phyloP scores from a whole-genome alignment of 2,113 vertebrate genomes.

The Chionomys nivalis region DNA sequence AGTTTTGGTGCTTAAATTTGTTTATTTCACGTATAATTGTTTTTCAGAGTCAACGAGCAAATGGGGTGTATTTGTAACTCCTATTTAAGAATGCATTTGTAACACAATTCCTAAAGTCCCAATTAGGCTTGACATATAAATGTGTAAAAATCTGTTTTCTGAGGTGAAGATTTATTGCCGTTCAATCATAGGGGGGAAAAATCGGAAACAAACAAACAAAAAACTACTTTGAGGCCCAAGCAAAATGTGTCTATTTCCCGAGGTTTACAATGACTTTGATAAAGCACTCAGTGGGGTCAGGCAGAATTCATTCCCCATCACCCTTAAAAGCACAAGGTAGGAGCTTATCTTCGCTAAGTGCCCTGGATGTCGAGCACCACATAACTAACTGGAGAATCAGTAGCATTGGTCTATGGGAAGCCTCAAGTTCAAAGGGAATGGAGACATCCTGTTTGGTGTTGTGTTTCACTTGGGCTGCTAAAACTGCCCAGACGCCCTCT shows the following conservation, averaged over 20 bases:
- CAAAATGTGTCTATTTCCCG: conserved; percentile 26
- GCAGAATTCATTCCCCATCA: conserved; percentile 71
- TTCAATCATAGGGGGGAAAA: neutral
- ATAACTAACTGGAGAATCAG: conserved; percentile 85
- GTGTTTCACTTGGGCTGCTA: conserved; percentile 89
- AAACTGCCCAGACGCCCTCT: conserved; percentile 84
- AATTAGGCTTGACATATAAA: neutral
- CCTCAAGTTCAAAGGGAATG: conserved; percentile 94
- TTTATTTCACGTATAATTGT: conserved; percentile 10
- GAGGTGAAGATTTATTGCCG: neutral
- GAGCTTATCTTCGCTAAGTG: conserved; percentile 85
- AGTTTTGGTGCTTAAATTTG: neutral
- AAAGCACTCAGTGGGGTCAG: conserved; percentile 69
- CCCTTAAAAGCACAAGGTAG: conserved; percentile 80
- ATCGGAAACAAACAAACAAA: neutral
- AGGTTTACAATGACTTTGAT: conserved; percentile 69
- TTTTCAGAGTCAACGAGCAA: conserved; percentile 14
- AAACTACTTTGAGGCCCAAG: conserved; percentile 18
- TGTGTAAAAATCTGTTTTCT: neutral
- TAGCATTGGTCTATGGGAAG: conserved; percentile 89
- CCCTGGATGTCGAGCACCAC: conserved; percentile 85
- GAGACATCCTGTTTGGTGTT: conserved; percentile 89
- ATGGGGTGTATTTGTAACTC: neutral
- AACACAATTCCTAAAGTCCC: neutral
- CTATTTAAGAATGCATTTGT: neutral